Base-by-base conservation (phyloP, 1,140 invertebrate species). In the Zaprionus kolodkinae region DNA sequence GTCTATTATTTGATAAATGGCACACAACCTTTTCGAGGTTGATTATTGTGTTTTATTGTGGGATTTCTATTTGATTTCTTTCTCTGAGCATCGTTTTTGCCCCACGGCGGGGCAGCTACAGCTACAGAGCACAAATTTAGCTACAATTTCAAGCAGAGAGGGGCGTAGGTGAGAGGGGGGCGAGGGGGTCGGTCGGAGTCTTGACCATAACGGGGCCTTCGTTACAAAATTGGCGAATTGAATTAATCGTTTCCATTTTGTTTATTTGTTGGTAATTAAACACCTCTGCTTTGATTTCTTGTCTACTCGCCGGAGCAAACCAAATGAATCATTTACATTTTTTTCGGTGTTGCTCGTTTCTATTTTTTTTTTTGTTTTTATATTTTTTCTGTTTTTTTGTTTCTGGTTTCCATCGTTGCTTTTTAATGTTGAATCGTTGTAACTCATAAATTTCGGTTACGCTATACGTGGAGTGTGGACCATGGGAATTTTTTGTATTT, bases 181-280 rank as follows among this genome's bases (percentile, higher is more conserved):
- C n/a, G n/a, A n/a, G n/a, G n/a, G n/a, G n/a, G n/a, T n/a, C n/a
- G n/a, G n/a, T n/a, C n/a, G 78, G 45, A 71, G 60, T 74, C 70
- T 78, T 60, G 75, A 82, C 79, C 83, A 88, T 87, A 87, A 83
- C 83, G 84, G 77, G 77, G 72, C 77, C 84, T 77, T 87, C 72
- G 83, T 80, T 72, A 76, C 64, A 72, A 78, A 84, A 89, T 89
- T 89, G 85, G 85, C 85, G 85, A 89, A 89, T 89, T 89, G 81
- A 89, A 89, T 89, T 89, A 89, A 89, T 89, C 81, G 85, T 76
- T 89, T 89, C 78, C 81, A 89, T 89, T 89, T 89, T 89, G 85
- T 89, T 89, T 89, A 89, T 89, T 89, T 89, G 85, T 89, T 89
- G 85, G 85, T 89, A 89, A 89, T 89, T 89, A 89, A 89, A 89